Conservation (phyloP, 2,113 vertebrate genomes). For the Gymnorhina tibicen region DNA sequence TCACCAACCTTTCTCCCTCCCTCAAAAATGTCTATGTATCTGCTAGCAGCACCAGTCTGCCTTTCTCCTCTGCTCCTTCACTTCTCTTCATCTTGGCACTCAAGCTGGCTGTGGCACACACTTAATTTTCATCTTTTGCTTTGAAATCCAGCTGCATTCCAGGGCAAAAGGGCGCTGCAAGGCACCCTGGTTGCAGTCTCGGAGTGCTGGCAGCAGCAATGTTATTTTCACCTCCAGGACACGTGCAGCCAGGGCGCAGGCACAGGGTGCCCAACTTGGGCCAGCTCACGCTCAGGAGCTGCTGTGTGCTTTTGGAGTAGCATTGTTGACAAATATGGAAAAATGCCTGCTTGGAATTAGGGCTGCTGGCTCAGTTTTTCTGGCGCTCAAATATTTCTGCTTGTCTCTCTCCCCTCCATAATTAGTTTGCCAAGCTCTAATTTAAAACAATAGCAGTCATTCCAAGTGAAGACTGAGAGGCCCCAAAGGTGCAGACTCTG, state of each 20-base stretch:
- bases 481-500: not conserved
- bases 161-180: not conserved
- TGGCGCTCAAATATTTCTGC: not conserved
- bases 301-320: not conserved
- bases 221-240: not conserved
- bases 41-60: not conserved
- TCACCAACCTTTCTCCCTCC: not conserved
- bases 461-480: not conserved
- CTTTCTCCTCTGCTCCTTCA: not conserved
- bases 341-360: not conserved
- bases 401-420: not conserved
- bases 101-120: accelerated
- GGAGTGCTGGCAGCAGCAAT: not conserved
- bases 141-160: not conserved
- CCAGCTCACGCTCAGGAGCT: not conserved
- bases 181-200: accelerated
- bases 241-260: not conserved
- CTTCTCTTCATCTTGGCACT: not conserved
- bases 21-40: too few relatives aligned
- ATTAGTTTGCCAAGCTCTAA: not conserved
- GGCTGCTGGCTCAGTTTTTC: not conserved
- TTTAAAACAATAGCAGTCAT: not conserved
- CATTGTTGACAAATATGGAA: not conserved
- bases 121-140: not conserved
- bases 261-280: not conserved